A percentile compares a stretch with the other conserved stretches of the same genome.
Conservation (phyloP, 1,140 invertebrate species). For the Spodoptera litura region DNA sequence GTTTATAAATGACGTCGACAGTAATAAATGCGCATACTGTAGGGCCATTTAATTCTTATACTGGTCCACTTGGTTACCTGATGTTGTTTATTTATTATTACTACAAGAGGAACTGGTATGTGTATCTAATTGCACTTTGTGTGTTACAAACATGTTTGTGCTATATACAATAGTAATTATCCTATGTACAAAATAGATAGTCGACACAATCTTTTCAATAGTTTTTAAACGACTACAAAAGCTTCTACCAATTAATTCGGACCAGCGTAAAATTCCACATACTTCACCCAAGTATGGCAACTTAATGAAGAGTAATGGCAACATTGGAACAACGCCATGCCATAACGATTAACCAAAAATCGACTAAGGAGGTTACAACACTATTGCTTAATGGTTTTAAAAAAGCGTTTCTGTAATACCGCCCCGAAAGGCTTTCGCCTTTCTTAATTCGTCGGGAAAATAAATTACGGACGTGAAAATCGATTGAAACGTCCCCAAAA, state of each 20-base stretch:
- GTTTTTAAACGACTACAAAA: no score
- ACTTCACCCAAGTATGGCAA: neutral
- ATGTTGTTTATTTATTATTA: neutral
- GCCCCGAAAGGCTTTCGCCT: no score
- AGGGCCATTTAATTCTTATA: neutral
- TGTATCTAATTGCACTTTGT: no score
- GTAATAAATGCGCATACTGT: conserved; percentile 17
- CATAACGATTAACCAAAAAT: conserved; percentile 32
- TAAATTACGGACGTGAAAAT: no score
- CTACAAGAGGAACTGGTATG: no score
- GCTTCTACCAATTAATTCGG: no score
- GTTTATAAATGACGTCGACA: conserved; percentile 1
- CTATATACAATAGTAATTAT: no score
- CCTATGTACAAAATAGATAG: no score
- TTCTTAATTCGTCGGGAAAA: no score
- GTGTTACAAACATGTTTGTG: no score
- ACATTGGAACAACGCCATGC: neutral
- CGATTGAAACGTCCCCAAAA: no score
- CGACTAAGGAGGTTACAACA: conserved; percentile 23
- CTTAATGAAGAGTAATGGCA: conserved; percentile 17
- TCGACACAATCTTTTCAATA: no score
- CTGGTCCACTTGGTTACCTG: neutral
- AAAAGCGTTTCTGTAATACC: conserved; percentile 24
- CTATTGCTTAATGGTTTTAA: conserved; percentile 15
- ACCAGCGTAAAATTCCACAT: neutral